Conservation (phyloP, 2,888 invertebrate species). For the Melitaea athalia region DNA sequence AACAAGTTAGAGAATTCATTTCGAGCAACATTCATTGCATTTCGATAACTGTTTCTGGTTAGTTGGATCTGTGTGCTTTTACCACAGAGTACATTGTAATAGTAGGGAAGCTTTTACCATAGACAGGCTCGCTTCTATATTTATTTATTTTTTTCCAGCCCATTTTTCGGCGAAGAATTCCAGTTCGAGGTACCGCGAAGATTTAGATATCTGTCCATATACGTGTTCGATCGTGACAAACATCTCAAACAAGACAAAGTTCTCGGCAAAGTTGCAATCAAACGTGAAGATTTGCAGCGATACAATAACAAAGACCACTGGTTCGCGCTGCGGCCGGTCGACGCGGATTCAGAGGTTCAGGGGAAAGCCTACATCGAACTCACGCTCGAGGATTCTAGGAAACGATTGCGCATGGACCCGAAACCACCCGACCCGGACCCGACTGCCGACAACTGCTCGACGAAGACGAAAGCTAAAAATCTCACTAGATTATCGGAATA, state of each 20-base stretch:
- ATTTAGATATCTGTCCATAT: conserved; percentile 94
- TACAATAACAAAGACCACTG: conserved; percentile 97
- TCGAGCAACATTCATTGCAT: conserved; percentile 23
- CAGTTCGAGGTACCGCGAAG: conserved; percentile 95
- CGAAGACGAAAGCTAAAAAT: conserved; percentile 66
- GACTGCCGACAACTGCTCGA: conserved; percentile 59
- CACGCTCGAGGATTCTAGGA: conserved; percentile 84
- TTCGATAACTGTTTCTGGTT: conserved; percentile 23
- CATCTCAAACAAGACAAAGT: conserved; percentile 92
- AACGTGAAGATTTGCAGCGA: conserved; percentile 91
- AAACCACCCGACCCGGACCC: conserved; percentile 74
- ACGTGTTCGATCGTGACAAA: conserved; percentile 93
- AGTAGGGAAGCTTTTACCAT: conserved; percentile 1
- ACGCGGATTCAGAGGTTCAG: conserved; percentile 95
- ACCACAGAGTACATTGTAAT: too few relatives aligned
- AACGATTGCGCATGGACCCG: conserved; percentile 77
- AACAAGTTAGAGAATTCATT: conserved; percentile 24
- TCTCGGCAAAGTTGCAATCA: conserved; percentile 91
- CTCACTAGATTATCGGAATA: conserved; percentile 73
- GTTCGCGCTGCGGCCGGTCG: conserved; percentile 92
- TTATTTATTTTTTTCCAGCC: conserved; percentile 82
- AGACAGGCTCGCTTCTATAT: background rate
- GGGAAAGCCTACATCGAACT: conserved; percentile 94
- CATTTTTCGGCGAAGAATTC: conserved; percentile 96
- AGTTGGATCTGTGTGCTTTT: conserved; percentile 8